Evolutionary conservation across 2,113 vertebrate species (phyloP).

Genomic region (Centrocercus urophasianus): DNA sequence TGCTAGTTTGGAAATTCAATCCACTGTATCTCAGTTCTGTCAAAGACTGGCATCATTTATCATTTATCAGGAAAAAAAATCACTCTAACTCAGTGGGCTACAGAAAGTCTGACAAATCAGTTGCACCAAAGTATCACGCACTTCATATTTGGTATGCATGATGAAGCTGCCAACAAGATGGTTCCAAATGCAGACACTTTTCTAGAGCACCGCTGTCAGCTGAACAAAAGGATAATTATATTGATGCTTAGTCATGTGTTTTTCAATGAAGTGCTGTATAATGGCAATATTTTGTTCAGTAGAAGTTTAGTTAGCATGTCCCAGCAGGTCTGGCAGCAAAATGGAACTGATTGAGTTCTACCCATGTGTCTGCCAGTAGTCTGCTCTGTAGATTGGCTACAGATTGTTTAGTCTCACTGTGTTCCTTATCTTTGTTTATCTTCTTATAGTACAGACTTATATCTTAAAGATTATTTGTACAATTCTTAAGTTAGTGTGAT

Average conservation of each 20-base stretch:
- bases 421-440: background rate
- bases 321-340: accelerated
- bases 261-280: background rate
- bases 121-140: background rate
- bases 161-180: background rate
- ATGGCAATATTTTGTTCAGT: background rate
- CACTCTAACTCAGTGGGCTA: background rate
- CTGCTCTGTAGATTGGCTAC: background rate
- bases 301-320: background rate
- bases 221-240: background rate
- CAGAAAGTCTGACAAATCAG: background rate
- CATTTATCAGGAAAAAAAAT: background rate
- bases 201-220: background rate
- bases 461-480: background rate
- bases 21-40: background rate
- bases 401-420: background rate
- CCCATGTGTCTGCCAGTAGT: background rate
- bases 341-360: background rate
- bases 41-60: background rate
- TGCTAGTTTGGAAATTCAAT: background rate
- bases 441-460: background rate
- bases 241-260: background rate
- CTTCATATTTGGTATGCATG: background rate
- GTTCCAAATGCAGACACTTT: background rate
- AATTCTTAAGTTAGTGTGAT: background rate